Evolutionary conservation across 2,797 vertebrate genomes (phyloP).

Genomic region (Syngnathus rostellatus): DNA sequence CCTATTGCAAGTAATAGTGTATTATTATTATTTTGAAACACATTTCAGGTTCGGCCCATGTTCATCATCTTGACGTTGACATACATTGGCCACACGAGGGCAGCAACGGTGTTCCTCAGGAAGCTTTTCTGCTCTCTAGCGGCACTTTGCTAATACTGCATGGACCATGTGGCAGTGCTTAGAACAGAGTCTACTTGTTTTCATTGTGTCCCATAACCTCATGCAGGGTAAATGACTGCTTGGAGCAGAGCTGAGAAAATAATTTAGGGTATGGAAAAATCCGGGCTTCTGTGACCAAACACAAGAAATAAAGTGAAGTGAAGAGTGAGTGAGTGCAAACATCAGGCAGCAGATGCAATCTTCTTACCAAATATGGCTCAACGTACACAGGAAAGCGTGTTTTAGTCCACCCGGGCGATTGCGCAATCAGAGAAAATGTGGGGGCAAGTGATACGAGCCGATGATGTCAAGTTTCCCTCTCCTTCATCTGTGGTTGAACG

Average conservation of each 20-base stretch:
- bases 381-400: slow-evolving; percentile 26
- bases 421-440: slow-evolving; percentile 41
- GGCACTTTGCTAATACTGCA: slow-evolving; percentile 29
- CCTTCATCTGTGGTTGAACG: slow-evolving; percentile 46
- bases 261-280: neutral
- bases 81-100: slow-evolving; percentile 43
- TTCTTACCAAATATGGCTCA: slow-evolving; percentile 41
- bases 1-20: too few relatives aligned
- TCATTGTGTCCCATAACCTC: neutral
- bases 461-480: slow-evolving; percentile 55
- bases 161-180: neutral
- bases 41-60: neutral
- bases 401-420: slow-evolving; percentile 25
- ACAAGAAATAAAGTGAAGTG: slow-evolving; percentile 13
- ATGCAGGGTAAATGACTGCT: neutral
- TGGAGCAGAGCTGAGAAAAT: neutral
- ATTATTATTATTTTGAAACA: neutral
- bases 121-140: slow-evolving; percentile 37
- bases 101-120: slow-evolving; percentile 23
- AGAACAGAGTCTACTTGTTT: slow-evolving; percentile 6
- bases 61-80: neutral
- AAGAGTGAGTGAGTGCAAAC: slow-evolving; percentile 11
- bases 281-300: neutral
- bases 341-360: neutral
- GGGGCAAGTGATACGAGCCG: slow-evolving; percentile 32